Evolutionary conservation across 2,113 vertebrate species (phyloP).

Genomic region (Isichthys henryi): DNA sequence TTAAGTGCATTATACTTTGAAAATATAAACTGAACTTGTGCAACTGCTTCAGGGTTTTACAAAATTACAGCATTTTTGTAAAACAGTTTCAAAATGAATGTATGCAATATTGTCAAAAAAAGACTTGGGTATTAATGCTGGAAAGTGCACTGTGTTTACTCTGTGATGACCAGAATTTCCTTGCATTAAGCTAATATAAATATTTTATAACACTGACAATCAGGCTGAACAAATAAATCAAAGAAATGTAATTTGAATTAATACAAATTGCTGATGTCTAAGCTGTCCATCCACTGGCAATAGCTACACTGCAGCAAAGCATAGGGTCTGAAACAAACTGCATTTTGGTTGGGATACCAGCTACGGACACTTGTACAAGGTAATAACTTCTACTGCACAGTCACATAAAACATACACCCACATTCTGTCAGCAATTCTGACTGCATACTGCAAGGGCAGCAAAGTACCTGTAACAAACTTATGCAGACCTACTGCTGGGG

Average conservation of each 20-base stretch:
- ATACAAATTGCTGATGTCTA: background rate
- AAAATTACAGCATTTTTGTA: background rate
- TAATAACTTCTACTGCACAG: background rate
- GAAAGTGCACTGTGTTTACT: background rate
- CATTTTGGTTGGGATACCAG: background rate
- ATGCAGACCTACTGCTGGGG: background rate
- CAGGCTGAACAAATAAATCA: background rate
- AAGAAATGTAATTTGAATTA: background rate
- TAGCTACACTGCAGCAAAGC: background rate
- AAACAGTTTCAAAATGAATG: background rate
- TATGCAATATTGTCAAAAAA: background rate
- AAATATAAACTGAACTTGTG: background rate
- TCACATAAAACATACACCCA: background rate
- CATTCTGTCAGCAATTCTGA: background rate
- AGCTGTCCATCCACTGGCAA: background rate
- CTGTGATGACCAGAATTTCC: background rate
- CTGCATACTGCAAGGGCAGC: background rate
- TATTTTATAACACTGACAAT: background rate
- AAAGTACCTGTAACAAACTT: background rate
- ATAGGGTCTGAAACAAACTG: background rate
- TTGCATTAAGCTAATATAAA: background rate
- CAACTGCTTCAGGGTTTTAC: background rate
- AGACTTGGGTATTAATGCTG: background rate
- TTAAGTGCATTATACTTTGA: background rate
- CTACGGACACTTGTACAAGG: background rate